These are phyloP conservation scores for Ectropis grisescens DNA, from an alignment of 1,140 invertebrate species.

Conservation along the genomic window DNA sequence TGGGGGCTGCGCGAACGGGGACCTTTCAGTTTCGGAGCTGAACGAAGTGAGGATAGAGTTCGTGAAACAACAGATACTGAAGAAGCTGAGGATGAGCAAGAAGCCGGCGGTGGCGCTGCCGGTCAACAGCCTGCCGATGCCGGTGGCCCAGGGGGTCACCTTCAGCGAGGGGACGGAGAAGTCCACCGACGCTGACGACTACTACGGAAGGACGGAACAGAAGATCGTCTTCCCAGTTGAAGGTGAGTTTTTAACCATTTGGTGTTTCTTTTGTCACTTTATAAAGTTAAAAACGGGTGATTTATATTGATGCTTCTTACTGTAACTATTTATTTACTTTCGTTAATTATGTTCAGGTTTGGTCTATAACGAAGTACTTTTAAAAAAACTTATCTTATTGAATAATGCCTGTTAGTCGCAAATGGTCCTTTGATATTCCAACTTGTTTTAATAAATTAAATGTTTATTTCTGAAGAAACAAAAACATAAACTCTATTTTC, in stretches of 20 bases:
- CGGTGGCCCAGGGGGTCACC: conserved; percentile 75
- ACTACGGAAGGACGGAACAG: conserved; percentile 84
- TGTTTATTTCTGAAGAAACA: too few species aligned
- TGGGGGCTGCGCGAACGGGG: conserved; percentile 42
- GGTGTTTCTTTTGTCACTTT: too few species aligned
- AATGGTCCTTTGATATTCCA: too few species aligned
- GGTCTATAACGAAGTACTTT: too few species aligned
- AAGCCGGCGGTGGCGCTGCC: conserved; percentile 71
- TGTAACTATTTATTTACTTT: too few species aligned
- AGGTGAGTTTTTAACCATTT: conserved; percentile 72
- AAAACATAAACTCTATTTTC: too few species aligned
- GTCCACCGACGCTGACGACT: conserved; percentile 76
- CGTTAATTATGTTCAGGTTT: too few species aligned
- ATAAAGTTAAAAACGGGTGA: too few species aligned
- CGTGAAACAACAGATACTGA: conserved; percentile 85
- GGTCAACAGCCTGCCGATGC: conserved; percentile 75
- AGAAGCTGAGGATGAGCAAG: conserved; percentile 80
- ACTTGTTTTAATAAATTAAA: too few species aligned
- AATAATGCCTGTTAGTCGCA: too few species aligned
- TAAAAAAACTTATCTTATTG: too few species aligned
- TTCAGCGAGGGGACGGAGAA: conserved; percentile 50
- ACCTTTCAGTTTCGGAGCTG: conserved; percentile 38
- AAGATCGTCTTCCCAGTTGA: conserved; percentile 82
- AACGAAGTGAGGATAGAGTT: conserved; percentile 77
- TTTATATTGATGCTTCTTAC: too few species aligned